Percentiles rank a stretch among this genome's conserved stretches.
phyloP scores from a whole-genome alignment of 2,113 vertebrate genomes.

The Mormyrus iriodes region DNA sequence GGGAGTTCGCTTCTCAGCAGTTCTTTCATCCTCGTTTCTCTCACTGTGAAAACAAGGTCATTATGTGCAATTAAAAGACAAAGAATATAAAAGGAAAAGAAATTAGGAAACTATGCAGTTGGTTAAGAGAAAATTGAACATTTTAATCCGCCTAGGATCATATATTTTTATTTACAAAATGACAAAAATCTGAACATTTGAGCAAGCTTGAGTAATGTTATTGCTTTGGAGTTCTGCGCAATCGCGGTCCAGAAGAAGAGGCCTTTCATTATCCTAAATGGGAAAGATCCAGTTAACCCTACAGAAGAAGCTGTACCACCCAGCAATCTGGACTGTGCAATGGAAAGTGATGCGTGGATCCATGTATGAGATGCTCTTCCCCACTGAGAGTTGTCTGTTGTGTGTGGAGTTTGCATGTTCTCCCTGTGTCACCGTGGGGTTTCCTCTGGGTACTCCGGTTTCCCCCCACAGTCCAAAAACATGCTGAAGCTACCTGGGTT shows the following conservation, averaged over 20 bases:
- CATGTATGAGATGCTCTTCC: not conserved
- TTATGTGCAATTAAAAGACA: not conserved
- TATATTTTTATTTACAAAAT: not conserved
- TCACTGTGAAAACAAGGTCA: not conserved
- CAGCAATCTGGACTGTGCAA: not conserved
- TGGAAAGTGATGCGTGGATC: not conserved
- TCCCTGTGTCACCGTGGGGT: too few species aligned
- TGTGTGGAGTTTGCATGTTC: too few species aligned
- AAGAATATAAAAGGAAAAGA: not conserved
- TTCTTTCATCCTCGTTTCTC: not conserved
- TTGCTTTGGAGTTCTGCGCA: not conserved
- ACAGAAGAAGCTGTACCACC: not conserved
- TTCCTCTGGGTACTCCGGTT: too few species aligned
- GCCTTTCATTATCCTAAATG: not conserved
- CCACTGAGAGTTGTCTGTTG: not conserved
- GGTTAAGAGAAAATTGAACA: not conserved
- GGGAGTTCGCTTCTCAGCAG: not conserved
- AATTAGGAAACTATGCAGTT: not conserved
- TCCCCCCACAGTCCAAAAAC: too few species aligned
- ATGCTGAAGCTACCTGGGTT: too few species aligned
- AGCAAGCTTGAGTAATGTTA: not conserved
- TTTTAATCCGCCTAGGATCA: not conserved
- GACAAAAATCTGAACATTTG: not conserved
- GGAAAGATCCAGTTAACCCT: not conserved
- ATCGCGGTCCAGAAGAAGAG: not conserved